These are phyloP conservation scores for Aurelia sp. DNA, from an alignment of 30 jellyfish, hydroid and myxozoan species.

Conservation along the genomic window DNA sequence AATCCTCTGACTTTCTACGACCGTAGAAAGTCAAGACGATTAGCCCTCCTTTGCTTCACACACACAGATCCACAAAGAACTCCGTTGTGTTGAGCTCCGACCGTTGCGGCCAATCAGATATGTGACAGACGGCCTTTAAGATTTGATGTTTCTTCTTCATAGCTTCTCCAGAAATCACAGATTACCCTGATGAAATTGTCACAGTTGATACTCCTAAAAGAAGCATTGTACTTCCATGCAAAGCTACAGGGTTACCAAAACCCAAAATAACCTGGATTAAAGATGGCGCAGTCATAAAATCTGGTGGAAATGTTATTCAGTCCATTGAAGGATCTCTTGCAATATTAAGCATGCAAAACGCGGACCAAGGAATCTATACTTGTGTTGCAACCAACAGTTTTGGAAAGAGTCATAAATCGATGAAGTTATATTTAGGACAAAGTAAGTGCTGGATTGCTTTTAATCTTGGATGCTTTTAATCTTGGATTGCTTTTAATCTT, in stretches of 20 bases:
- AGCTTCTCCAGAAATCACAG: constrained; percentile 57
- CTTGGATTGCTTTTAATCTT: no score
- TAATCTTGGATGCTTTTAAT: no score
- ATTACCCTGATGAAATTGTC: constrained; percentile 41
- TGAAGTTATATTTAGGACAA: constrained; percentile 61
- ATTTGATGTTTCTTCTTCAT: not conserved
- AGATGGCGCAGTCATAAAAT: constrained; percentile 12
- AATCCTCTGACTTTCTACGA: no score
- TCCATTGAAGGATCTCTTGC: constrained; percentile 50
- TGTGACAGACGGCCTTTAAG: no score
- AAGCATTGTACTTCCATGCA: constrained; percentile 64
- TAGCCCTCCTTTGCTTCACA: no score
- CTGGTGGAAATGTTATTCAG: constrained; percentile 8
- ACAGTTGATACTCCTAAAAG: constrained; percentile 43
- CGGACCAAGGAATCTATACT: constrained; percentile 61
- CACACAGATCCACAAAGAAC: no score
- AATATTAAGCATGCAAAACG: constrained; percentile 53
- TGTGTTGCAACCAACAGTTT: constrained; percentile 57
- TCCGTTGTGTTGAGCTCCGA: no score
- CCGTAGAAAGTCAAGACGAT: no score
- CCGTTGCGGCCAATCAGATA: no score
- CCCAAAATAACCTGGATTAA: constrained; percentile 59
- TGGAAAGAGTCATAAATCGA: constrained; percentile 37
- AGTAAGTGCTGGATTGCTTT: not conserved
- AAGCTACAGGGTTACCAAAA: constrained; percentile 63